These are phyloP conservation scores for Abrostola triplasia DNA, from an alignment of 2,888 invertebrate species.

Conservation along the genomic window DNA sequence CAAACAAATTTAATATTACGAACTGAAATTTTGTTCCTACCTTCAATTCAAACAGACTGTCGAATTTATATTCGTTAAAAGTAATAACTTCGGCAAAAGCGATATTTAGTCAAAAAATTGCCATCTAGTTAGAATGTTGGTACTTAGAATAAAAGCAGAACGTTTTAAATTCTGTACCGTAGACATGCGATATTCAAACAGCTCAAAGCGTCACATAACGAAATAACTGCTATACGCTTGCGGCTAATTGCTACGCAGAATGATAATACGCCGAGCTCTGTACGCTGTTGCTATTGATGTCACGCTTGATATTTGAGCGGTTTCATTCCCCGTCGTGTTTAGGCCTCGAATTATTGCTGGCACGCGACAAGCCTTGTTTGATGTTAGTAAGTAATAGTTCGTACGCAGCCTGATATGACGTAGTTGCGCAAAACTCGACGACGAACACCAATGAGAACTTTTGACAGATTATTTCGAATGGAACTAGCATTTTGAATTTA, in stretches of 20 bases:
- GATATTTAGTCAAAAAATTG: background rate
- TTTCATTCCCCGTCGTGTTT: background rate
- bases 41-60: background rate
- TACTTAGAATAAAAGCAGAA: background rate
- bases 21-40: background rate
- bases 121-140: background rate
- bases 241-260: background rate
- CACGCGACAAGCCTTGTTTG: background rate
- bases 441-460: background rate
- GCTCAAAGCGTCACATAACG: no score
- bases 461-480: background rate
- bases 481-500: background rate
- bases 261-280: background rate
- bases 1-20: background rate
- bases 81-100: background rate
- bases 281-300: background rate
- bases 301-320: background rate
- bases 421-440: background rate
- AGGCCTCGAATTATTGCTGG: background rate
- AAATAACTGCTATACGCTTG: background rate
- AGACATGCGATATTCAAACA: background rate
- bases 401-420: background rate
- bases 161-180: background rate
- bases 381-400: background rate
- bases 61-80: constrained; percentile 1